Base-by-base conservation (phyloP, 2,113 vertebrate genomes). In the Ivindomyrus marchei region DNA sequence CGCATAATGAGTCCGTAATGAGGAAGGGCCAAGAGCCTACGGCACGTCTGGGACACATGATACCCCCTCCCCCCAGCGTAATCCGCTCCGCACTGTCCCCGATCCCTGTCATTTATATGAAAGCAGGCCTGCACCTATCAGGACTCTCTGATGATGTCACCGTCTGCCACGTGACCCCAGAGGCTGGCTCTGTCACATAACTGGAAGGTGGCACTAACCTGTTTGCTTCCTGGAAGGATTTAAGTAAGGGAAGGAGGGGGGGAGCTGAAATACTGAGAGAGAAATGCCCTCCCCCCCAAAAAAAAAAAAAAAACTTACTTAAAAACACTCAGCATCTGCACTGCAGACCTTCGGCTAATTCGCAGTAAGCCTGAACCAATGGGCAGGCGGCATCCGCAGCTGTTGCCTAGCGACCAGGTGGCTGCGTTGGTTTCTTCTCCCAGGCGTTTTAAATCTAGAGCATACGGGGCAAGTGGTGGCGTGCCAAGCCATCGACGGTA, bases 1-100 rank as follows among this genome's bases (percentile, higher is more conserved):
- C 13, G 31, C 15, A 15, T 39, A 89, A 89, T 74, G 80, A 89
- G 90, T 86, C 46, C 45, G 90, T 88, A 88, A 85, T 49, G 56
- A 70, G 53, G 46, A 24, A 58, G 19, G 88, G 74, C 62, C 49
- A 89, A 88, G n/a, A 85, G 50, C 77, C 17, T 45, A 62, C 10
- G 15, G 83, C 31, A 42, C 42, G 87, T 70, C 42, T 36, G 87
- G 19, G 49, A 17, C 4, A 15, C 47, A 52, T 10, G 17, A 88
- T 31, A 39, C n/a, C 66, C 31, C 13, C 39, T 7, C 46, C 36
- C 45, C 2, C 24, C n/a, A 7, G 1, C 13, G 24, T 50, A 21
- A 85, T 45, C 17, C 8, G 17, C 45, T 21, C n/a, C 31, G 1
- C 42, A 46, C 21, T 42, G 36, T 19, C 15, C 74, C 31, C 6